Evolutionary conservation across 2,888 invertebrate species (phyloP), one percentile per base, ranked within the genome.

Genomic region (Candidula unifasciata): DNA sequence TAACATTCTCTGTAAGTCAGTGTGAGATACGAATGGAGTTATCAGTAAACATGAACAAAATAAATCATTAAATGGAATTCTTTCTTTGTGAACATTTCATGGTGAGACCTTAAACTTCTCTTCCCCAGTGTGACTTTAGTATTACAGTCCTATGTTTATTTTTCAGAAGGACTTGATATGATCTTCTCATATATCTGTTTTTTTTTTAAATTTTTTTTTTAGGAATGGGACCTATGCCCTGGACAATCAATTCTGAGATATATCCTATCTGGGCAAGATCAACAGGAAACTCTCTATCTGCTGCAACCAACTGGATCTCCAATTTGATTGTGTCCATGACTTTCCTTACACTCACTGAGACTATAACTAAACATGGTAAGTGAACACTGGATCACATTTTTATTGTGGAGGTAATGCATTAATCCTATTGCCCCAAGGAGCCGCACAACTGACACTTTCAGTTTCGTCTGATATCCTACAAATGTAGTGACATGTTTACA

Each of bases 211-310:
- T n/a, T n/a, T n/a, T 30, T 44, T 73, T 33, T n/a, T 18, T 76
- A 91, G 91, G 92, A 30, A 92, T 92, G 91, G 92, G 91, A 27
- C 94, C 95, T 10, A 94, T 95, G 93, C 95, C 95, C 3, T 95
- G 95, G 95, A 95, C 95, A 0, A 93, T 95, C 82, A 95, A 95
- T 89, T 94, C 95, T 27, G 95, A 95, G 89, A 95, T 95, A 79
- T 95, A 94, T 88, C 95, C 95, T 0, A 89, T 94, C 18, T 95
- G 95, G 95, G 95, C 95, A 3, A 91, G 95, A 35, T 93, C 94
- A 66, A 94, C 94, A 0, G 94, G 95, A 69, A 94, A 91, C 85
- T 93, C 94, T 60, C 86, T 94, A 64, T 92, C 95, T 16, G 94
- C 95, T 0, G 92, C 94, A 6, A 90, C 93, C 77, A 95, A 95